phyloP scores from a whole-genome alignment of 2,888 invertebrate species.

The Lottia scabra region DNA sequence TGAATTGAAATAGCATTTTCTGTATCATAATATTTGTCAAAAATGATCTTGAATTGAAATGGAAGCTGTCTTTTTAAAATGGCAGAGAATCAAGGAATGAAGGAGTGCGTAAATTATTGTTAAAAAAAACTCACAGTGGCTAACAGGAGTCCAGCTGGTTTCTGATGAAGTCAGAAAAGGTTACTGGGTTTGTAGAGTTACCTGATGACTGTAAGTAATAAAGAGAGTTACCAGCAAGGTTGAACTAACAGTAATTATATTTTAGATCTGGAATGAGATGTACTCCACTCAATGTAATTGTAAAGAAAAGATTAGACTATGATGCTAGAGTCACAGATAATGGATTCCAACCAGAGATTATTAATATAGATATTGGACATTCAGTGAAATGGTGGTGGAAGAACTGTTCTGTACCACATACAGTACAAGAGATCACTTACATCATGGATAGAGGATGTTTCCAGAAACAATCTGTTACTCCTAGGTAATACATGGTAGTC shows the following conservation, averaged over 20 bases:
- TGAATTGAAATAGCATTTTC: neutral
- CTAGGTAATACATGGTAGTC: conserved; percentile 24
- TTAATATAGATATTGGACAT: conserved; percentile 66
- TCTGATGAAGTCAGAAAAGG: too few relatives aligned
- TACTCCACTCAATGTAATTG: conserved; percentile 63
- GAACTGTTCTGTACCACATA: conserved; percentile 56
- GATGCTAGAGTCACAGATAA: conserved; percentile 60
- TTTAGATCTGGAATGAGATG: conserved; percentile 61
- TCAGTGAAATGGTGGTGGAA: conserved; percentile 66
- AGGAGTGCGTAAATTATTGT: too few relatives aligned
- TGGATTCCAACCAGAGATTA: conserved; percentile 65
- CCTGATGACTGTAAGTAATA: too few relatives aligned
- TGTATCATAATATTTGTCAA: too few relatives aligned
- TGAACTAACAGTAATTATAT: too few relatives aligned
- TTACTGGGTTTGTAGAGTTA: too few relatives aligned
- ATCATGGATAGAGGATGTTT: conserved; percentile 51
- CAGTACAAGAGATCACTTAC: conserved; percentile 56
- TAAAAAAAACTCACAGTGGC: too few relatives aligned
- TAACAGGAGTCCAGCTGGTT: too few relatives aligned
- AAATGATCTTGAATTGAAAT: too few relatives aligned
- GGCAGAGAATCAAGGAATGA: too few relatives aligned
- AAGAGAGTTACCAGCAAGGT: too few relatives aligned
- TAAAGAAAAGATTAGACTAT: conserved; percentile 57
- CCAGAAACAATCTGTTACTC: conserved; percentile 30
- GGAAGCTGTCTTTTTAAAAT: too few relatives aligned